Percentiles rank a stretch among this genome's conserved stretches.
Conservation (phyloP, 2,113 vertebrate species). For the Zeus faber region DNA sequence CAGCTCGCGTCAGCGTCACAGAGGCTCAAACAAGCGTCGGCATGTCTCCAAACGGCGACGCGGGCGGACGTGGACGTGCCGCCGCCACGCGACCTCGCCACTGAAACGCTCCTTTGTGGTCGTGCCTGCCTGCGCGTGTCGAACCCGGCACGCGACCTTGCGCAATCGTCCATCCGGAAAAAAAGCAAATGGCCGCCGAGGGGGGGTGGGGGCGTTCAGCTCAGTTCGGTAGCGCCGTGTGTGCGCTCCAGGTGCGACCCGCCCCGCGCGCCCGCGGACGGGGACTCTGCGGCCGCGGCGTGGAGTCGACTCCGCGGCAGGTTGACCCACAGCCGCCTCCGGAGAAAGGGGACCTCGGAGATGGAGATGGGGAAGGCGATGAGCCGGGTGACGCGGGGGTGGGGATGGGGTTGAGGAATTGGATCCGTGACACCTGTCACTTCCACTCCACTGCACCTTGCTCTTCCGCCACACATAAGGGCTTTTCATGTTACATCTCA, state of each 20-base stretch:
- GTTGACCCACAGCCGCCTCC: slow-evolving; percentile 41
- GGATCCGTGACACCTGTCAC: slow-evolving; percentile 70
- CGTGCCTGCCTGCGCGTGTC: too few species aligned
- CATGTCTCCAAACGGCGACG: slow-evolving; percentile 4
- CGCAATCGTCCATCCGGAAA: not conserved
- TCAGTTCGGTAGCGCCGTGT: too few species aligned
- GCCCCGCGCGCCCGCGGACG: too few species aligned
- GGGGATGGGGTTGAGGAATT: slow-evolving; percentile 55
- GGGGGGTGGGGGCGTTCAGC: slow-evolving; percentile 8
- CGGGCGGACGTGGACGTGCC: not conserved
- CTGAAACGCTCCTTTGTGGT: too few species aligned
- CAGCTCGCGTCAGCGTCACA: slow-evolving; percentile 59
- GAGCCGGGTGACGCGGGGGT: too few species aligned
- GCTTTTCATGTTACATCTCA: slow-evolving; percentile 73
- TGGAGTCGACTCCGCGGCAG: slow-evolving; percentile 45
- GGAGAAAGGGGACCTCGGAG: slow-evolving; percentile 44
- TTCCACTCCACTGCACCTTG: slow-evolving; percentile 65
- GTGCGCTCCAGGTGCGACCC: too few species aligned
- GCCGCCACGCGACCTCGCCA: too few species aligned
- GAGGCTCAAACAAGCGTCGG: slow-evolving; percentile 49
- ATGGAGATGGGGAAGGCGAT: slow-evolving; percentile 50
- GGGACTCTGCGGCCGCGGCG: too few species aligned
- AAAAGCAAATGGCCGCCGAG: not conserved
- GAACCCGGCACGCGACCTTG: too few species aligned
- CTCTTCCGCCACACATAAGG: slow-evolving; percentile 66